Conservation (phyloP, 2,797 vertebrate species). For the Eulemur mongoz region DNA sequence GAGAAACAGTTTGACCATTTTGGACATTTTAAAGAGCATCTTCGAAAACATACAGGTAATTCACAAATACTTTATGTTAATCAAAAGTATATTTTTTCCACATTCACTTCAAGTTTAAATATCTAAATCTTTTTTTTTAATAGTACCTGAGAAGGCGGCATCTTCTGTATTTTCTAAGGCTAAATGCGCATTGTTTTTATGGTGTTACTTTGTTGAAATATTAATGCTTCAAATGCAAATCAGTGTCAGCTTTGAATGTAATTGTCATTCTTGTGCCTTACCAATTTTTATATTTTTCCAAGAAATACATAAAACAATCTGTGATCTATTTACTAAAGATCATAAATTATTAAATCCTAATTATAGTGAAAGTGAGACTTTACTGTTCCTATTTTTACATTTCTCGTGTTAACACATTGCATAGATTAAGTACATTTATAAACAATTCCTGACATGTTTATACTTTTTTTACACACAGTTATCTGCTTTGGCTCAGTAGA, state of each 20-base stretch:
- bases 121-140: not conserved
- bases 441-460: not conserved
- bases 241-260: slow-evolving; percentile 25
- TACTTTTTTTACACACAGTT: not conserved
- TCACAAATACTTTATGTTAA: not conserved
- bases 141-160: not conserved
- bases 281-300: slow-evolving; percentile 38
- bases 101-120: not conserved
- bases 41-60: slow-evolving; percentile 98
- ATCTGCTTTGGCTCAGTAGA: not conserved
- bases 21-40: slow-evolving; percentile 99
- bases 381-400: not conserved
- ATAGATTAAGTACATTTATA: not conserved
- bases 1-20: slow-evolving; percentile 99
- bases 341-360: slow-evolving; percentile 44
- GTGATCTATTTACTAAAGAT: slow-evolving; percentile 31
- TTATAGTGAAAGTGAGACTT: not conserved
- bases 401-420: not conserved
- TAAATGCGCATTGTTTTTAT: not conserved
- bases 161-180: not conserved
- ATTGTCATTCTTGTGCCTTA: not conserved
- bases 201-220: slow-evolving; percentile 1
- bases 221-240: slow-evolving; percentile 21
- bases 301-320: slow-evolving; percentile 13
- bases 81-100: not conserved